Evolutionary conservation across 2,888 invertebrate genomes (phyloP), one percentile per base, ranked within the genome.

Genomic region (Euzophera pinguis): DNA sequence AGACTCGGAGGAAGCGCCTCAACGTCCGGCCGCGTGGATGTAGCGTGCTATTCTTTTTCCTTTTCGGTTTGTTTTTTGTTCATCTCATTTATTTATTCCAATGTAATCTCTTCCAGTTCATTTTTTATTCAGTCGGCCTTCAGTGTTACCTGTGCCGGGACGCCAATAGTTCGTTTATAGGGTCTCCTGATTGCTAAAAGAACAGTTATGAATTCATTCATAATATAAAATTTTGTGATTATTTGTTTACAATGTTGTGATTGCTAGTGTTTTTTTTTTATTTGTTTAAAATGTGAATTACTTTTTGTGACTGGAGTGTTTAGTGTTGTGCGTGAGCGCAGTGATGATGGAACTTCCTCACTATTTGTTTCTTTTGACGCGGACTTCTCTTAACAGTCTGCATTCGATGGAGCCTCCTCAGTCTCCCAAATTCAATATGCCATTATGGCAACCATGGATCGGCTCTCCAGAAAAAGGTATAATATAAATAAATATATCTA

Each of bases 81-180:
- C 88, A 87, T 89, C 90, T 90, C 90, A 90, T 91, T 90, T 90
- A 90, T 90, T 90, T 90, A 90, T 90, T 90, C 90, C 90, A 86
- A 89, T 90, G 90, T 91, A 90, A 91, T 90, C 88, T 90, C 86
- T 84, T 87, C 88, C 87, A 88, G 84, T 81, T 87, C 80, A 81
- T 87, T 90, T 90, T 90, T 90, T 90, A 88, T 89, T 88, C 90
- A 90, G 86, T 90, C 87, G 85, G 84, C 88, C 88, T 89, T 89
- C 84, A 87, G 88, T 85, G 76, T 84, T 90, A 90, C 89, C 88
- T 90, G 90, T 84, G 87, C 77, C 67, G 78, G 81, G 88, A 86
- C 85, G 89, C 84, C 75, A 74, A 75, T 73, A 75, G 63, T 77
- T 78, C 73, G 79, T 77, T 73, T 73, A 69, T 71, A 69, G 64